Base-by-base conservation (phyloP, 92 coral and sea anemone genomes). In the Palythoa grandis region DNA sequence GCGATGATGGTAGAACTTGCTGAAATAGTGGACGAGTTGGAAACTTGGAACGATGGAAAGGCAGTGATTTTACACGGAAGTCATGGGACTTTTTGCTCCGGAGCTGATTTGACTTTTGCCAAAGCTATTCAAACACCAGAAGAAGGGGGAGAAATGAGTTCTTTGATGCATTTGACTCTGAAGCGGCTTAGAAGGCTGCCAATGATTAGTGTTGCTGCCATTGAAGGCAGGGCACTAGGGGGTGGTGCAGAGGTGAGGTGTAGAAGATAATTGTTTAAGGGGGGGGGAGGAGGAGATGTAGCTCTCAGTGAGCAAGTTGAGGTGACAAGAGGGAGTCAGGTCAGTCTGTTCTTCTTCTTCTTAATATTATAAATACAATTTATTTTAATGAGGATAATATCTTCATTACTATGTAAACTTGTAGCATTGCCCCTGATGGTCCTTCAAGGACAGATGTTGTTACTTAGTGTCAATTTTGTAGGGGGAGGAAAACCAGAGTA, bases 191-290 rank as follows among this genome's bases (percentile, higher is more conserved):
- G 87, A 52, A 87, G 89, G 56, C 90, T 95, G 11, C 98, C 98
- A 17, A 80, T 96, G 52, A 72, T 95, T 38, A 92, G 96, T 75
- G 83, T 95, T 39, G 98, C 99, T n/a, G 95, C 93, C 0, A 87
- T 95, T n/a, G 92, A 94, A 79, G 99, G 99, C 16, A 89, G 84
- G 72, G 94, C 99, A 13, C 82, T 96, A 9, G 99, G 99, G 22
- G 99, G 99, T 43, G 99, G 99, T 22, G 98, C 99, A 20, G 99
- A 96, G 94, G 99, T 91, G 77, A 72, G 88, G 37, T 9, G 8
- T 77, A 63, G 11, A n/a, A 63, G 11, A 17, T 38, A 1, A 10
- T 3, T 37, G 15, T 11, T 57, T 13, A 74, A 3, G 25, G 12
- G 52, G 76, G 2, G 1, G 58, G 73, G 25, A 22, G 29, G 29